phyloP scores from a whole-genome alignment of 1,140 invertebrate genomes.

The Zaprionus vittiger region DNA sequence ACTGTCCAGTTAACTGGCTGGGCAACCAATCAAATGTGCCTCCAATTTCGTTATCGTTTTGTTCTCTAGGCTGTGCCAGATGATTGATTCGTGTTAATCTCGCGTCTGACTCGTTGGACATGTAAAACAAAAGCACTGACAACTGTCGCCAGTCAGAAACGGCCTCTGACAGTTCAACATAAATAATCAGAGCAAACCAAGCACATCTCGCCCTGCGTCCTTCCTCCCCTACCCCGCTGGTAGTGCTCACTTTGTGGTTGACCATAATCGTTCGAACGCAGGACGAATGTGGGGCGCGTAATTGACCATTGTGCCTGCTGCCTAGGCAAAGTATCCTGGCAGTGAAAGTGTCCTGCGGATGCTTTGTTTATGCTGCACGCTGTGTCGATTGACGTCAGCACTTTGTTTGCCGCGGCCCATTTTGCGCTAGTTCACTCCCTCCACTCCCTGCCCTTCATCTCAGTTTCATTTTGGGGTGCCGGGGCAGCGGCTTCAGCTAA shows the following conservation, averaged over 20 bases:
- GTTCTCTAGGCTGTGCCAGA: background rate
- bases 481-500: slow-evolving; percentile 43
- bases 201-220: background rate
- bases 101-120: slow-evolving; percentile 20
- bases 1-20: slow-evolving; percentile 10
- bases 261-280: slow-evolving; percentile 15
- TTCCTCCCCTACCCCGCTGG: background rate
- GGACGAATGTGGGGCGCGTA: slow-evolving; percentile 21
- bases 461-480: background rate
- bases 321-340: slow-evolving; percentile 9
- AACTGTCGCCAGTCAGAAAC: slow-evolving; percentile 54
- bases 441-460: too few species aligned
- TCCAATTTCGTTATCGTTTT: slow-evolving; percentile 20
- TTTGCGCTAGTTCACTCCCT: background rate
- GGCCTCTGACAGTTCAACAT: slow-evolving; percentile 26
- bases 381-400: slow-evolving; percentile 55
- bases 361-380: slow-evolving; percentile 8
- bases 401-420: slow-evolving; percentile 24
- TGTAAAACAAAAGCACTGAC: slow-evolving; percentile 52
- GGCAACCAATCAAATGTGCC: slow-evolving; percentile 16
- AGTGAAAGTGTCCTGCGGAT: slow-evolving; percentile 13
- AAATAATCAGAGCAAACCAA: slow-evolving; percentile 31
- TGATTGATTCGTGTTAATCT: slow-evolving; percentile 38
- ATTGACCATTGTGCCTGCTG: slow-evolving; percentile 40
- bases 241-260: slow-evolving; percentile 20